A percentile compares a stretch with the other conserved stretches of the same genome.
These are phyloP conservation scores for Zootermopsis nevadensis DNA, from an alignment of 2,888 invertebrate genomes.

Conservation along the genomic window DNA sequence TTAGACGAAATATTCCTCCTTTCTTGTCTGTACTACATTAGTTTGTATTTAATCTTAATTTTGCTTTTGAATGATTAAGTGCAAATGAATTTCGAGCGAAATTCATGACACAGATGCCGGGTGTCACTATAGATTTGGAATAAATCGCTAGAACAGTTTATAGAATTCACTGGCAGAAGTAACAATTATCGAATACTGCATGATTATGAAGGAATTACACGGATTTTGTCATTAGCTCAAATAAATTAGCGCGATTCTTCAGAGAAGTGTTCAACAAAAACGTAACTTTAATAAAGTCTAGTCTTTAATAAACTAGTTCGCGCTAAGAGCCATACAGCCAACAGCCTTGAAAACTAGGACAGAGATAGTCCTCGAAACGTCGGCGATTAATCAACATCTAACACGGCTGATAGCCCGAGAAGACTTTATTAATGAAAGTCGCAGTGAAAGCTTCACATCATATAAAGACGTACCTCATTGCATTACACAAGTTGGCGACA, in stretches of 20 bases:
- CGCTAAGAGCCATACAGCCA: no score
- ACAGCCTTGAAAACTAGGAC: no score
- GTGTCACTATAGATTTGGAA: constrained; percentile 13
- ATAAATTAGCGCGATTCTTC: background rate
- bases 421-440: no score
- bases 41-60: background rate
- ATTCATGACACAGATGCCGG: constrained; percentile 12
- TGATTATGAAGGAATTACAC: constrained; percentile 25
- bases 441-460: no score
- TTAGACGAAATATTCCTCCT: no score
- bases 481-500: no score
- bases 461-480: no score
- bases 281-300: no score
- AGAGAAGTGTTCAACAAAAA: background rate
- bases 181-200: background rate
- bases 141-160: constrained; percentile 6
- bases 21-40: background rate
- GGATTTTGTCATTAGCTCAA: background rate
- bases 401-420: no score
- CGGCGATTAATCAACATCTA: no score
- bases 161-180: constrained; percentile 22
- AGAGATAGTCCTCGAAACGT: no score
- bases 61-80: background rate
- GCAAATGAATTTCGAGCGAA: background rate
- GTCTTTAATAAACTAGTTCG: no score